Base-by-base conservation (phyloP, 1,140 invertebrate genomes). In the Drosophila bifasciata region DNA sequence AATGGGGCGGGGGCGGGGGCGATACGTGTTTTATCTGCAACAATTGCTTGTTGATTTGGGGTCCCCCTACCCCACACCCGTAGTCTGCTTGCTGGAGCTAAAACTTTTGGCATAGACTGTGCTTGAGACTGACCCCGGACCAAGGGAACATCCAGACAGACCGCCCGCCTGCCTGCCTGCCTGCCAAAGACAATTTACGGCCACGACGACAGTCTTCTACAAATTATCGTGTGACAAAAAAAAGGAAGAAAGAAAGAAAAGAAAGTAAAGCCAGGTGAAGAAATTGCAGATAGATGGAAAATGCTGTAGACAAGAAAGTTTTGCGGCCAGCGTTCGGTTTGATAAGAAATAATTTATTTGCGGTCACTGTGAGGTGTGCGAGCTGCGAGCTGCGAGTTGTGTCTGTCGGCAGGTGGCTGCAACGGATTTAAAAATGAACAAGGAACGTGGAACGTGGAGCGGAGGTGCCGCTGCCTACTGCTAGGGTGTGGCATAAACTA, bases 271-370 rank as follows among this genome's bases (percentile, higher is more conserved):
- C 7, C 7, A 9, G 67, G 66, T 13, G 63, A 62, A 63, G 56
- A 25, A 52, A 59, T 72, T 57, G 61, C 74, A 70, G 32, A 36
- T 36, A 36, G 32, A 36, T 36, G 32, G 32, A 36, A 36, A 32
- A 36, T 11, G 11, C 32, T 36, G 51, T 53, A 58, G 70, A 79
- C 75, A 64, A 72, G 79, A 79, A 85, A 81, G 60, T 85, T 86
- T 81, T 85, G 80, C 68, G 81, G 81, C 77, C 63, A 80, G 76
- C 32, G 11, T 76, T 76, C 62, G 66, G 77, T 70, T 81, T 86
- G 81, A 85, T 85, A 85, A 85, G 81, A 77, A 86, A 88, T 86
- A 85, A 85, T 85, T 85, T 85, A 85, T 85, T 86, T 84, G 80
- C 59, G 80, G 76, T 76, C 76, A 72, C 50, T 53, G 56, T n/a